Evolutionary conservation across 2,113 vertebrate genomes (phyloP).

Genomic region (Amblyopsis rosae): DNA sequence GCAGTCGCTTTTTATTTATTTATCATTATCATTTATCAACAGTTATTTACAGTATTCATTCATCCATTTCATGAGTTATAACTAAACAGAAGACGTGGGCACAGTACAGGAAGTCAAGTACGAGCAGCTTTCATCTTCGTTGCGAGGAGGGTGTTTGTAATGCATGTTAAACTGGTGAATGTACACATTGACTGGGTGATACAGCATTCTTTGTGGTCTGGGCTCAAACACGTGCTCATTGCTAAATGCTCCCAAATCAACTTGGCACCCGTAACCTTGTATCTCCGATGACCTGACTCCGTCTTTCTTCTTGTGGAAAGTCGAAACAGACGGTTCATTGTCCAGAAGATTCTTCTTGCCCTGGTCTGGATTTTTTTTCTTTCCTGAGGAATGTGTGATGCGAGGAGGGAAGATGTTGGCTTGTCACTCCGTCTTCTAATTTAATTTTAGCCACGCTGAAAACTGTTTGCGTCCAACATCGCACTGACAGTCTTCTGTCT

Average conservation of each 20-base stretch:
- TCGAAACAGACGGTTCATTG: slow-evolving; percentile 70
- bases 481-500: slow-evolving; percentile 72
- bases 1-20: neutral
- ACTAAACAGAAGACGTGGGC: neutral
- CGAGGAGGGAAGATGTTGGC: slow-evolving; percentile 55
- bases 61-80: neutral
- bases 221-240: slow-evolving; percentile 41
- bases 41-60: neutral
- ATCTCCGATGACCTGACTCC: slow-evolving; percentile 47
- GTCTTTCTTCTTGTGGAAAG: slow-evolving; percentile 41
- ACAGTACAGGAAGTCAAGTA: slow-evolving; percentile 26
- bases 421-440: slow-evolving; percentile 58
- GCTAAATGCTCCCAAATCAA: slow-evolving; percentile 39
- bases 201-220: slow-evolving; percentile 52
- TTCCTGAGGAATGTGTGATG: slow-evolving; percentile 60
- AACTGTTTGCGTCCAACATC: slow-evolving; percentile 53
- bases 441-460: slow-evolving; percentile 75
- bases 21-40: neutral
- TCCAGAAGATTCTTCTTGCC: slow-evolving; percentile 27
- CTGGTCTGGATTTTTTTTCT: slow-evolving; percentile 46
- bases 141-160: neutral
- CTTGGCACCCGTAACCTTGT: slow-evolving; percentile 44
- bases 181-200: slow-evolving; percentile 16
- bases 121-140: slow-evolving; percentile 23
- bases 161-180: slow-evolving; percentile 16